Conservation (phyloP, 2,113 vertebrate genomes). For the Campylorhamphus procurvoides region DNA sequence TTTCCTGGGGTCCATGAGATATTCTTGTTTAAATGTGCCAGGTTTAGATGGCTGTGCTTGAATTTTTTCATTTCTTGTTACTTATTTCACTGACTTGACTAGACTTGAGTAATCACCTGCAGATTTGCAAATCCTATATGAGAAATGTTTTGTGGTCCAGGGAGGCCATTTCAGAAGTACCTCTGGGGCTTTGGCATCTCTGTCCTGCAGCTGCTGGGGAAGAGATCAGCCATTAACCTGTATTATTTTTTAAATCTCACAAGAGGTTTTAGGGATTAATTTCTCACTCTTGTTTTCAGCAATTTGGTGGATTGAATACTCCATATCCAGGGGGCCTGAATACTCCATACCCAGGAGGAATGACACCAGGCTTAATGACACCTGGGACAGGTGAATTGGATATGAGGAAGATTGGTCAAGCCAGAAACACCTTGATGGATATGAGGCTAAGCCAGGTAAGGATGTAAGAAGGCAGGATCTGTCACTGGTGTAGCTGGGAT, state of each 20-base stretch:
- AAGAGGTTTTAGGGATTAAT: not conserved
- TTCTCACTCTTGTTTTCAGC: constrained; percentile 58
- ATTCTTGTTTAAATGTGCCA: not conserved
- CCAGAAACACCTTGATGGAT: constrained; percentile 98
- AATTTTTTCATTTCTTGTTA: not conserved
- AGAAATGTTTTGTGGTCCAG: not conserved
- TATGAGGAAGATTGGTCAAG: constrained; percentile 99
- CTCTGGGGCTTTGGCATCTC: rapidly evolving
- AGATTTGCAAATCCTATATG: not conserved
- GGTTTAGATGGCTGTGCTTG: not conserved
- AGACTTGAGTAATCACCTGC: not conserved
- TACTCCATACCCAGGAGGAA: constrained; percentile 92
- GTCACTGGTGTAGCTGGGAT: rapidly evolving
- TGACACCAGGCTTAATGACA: constrained; percentile 96
- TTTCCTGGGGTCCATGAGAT: not conserved
- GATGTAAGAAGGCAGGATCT: not conserved
- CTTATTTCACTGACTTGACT: not conserved
- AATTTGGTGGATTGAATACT: constrained; percentile 86
- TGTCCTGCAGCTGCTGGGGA: not conserved
- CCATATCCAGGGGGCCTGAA: constrained; percentile 90
- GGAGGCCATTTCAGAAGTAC: not conserved
- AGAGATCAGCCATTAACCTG: not conserved
- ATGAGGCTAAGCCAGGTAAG: constrained; percentile 97
- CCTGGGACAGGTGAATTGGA: constrained; percentile 94
- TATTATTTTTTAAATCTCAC: not conserved